These are phyloP conservation scores for Eutolmus rufibarbis DNA, from an alignment of 2,888 invertebrate genomes.

Conservation along the genomic window DNA sequence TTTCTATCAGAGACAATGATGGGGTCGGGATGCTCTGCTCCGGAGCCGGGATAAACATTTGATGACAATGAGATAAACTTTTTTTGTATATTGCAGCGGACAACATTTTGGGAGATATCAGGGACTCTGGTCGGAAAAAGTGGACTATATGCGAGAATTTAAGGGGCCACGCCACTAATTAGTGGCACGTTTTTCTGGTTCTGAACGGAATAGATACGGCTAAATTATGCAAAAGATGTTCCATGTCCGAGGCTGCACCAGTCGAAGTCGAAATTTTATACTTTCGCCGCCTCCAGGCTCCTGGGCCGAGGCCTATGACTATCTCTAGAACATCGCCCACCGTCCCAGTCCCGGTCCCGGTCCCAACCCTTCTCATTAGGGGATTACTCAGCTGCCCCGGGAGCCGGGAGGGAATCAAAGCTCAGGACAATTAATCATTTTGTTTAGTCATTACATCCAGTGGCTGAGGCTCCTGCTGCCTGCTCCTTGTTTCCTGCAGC, in stretches of 20 bases:
- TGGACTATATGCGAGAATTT: not conserved
- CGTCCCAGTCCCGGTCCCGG: not conserved
- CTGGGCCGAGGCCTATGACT: not conserved
- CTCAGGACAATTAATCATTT: constrained; percentile 64
- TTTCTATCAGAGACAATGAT: not conserved
- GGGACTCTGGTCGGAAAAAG: not conserved
- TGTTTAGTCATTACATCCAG: constrained; percentile 55
- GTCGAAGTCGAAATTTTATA: not conserved
- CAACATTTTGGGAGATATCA: not conserved
- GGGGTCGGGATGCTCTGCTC: not conserved
- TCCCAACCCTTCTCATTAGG: constrained; percentile 41
- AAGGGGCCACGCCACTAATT: constrained; percentile 44
- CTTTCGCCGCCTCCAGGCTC: not conserved
- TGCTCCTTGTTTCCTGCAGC: constrained; percentile 34
- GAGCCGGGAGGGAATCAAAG: constrained; percentile 56
- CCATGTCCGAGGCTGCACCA: not conserved
- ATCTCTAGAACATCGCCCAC: not conserved
- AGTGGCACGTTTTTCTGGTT: constrained; percentile 20
- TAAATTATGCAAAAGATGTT: constrained; percentile 43
- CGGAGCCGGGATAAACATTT: constrained; percentile 37
- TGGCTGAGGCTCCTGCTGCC: constrained; percentile 38
- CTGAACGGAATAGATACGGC: constrained; percentile 42
- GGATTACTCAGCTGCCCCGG: constrained; percentile 44
- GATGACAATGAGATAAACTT: constrained; percentile 47
- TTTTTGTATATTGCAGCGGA: constrained; percentile 34